Conservation (phyloP, 2,888 invertebrate genomes). For the Cartodere bifasciata region DNA sequence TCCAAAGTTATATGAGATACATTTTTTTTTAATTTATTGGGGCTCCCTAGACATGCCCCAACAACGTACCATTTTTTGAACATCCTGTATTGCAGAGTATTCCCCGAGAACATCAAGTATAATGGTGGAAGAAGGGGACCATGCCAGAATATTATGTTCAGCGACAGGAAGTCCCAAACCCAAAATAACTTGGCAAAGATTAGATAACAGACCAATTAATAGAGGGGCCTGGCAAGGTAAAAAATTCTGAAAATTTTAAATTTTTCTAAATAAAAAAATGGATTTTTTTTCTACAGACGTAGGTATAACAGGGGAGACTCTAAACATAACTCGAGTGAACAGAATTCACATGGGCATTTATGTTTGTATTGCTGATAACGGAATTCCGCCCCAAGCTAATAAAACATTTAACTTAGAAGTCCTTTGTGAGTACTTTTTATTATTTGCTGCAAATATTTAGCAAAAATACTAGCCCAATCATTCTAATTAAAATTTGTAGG, state of each 20-base stretch:
- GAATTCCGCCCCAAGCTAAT: slow-evolving; percentile 69
- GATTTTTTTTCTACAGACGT: slow-evolving; percentile 39
- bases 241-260: slow-evolving; percentile 1
- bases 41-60: too few relatives aligned
- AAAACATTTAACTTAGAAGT: slow-evolving; percentile 77
- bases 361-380: slow-evolving; percentile 71
- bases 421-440: slow-evolving; percentile 64
- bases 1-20: too few relatives aligned
- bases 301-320: slow-evolving; percentile 60
- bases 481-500: too few relatives aligned
- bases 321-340: slow-evolving; percentile 64
- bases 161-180: slow-evolving; percentile 70
- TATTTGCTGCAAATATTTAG: too few relatives aligned
- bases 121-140: slow-evolving; percentile 67
- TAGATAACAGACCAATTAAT: slow-evolving; percentile 49
- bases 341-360: slow-evolving; percentile 67
- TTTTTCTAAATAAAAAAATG: too few relatives aligned
- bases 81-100: too few relatives aligned
- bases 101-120: too few relatives aligned
- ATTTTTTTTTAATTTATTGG: too few relatives aligned
- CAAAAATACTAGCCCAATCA: too few relatives aligned
- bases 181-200: slow-evolving; percentile 62
- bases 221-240: slow-evolving; percentile 53
- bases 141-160: slow-evolving; percentile 69
- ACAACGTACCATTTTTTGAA: too few relatives aligned